Percentiles rank a stretch among this genome's conserved stretches.
phyloP scores from a whole-genome alignment of 2,113 vertebrate genomes.

The Archocentrus centrarchus region DNA sequence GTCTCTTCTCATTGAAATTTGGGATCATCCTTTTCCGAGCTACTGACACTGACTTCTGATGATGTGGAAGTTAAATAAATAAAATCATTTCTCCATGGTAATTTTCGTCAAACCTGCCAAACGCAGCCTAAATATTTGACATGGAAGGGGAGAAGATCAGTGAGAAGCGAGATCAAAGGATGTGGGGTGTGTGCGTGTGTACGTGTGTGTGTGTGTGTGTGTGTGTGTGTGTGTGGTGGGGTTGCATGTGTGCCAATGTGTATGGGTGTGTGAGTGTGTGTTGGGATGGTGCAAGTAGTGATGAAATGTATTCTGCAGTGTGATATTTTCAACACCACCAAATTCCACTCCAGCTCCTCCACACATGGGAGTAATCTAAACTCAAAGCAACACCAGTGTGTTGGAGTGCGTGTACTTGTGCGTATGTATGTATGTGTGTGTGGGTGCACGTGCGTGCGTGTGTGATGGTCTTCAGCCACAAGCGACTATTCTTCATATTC shows the following conservation, averaged over 20 bases:
- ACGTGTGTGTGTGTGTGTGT: background rate
- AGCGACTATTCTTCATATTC: conserved; percentile 70
- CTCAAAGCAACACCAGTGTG: conserved; percentile 48
- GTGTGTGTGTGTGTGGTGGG: conserved; percentile 9
- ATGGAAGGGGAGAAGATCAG: conserved; percentile 79
- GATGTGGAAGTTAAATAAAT: conserved; percentile 76
- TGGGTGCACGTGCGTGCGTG: conserved; percentile 7
- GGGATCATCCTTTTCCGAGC: conserved; percentile 31
- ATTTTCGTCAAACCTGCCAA: conserved; percentile 80
- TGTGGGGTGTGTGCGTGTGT: conserved; percentile 1
- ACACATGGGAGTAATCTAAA: conserved; percentile 70
- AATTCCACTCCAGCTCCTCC: conserved; percentile 62
- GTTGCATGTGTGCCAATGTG: background rate
- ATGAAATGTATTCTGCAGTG: conserved; percentile 74
- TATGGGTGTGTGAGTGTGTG: conserved; percentile 23
- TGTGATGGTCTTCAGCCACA: conserved; percentile 50
- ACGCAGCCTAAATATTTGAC: conserved; percentile 83
- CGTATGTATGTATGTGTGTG: background rate
- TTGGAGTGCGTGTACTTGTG: background rate
- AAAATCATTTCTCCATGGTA: conserved; percentile 73
- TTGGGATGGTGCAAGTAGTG: conserved; percentile 56
- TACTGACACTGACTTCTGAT: conserved; percentile 60
- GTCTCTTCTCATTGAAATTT: conserved; percentile 27
- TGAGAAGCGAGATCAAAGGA: conserved; percentile 77
- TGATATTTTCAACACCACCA: conserved; percentile 73